phyloP scores from a whole-genome alignment of 1,140 invertebrate species.

The Zaprionus capensis region DNA sequence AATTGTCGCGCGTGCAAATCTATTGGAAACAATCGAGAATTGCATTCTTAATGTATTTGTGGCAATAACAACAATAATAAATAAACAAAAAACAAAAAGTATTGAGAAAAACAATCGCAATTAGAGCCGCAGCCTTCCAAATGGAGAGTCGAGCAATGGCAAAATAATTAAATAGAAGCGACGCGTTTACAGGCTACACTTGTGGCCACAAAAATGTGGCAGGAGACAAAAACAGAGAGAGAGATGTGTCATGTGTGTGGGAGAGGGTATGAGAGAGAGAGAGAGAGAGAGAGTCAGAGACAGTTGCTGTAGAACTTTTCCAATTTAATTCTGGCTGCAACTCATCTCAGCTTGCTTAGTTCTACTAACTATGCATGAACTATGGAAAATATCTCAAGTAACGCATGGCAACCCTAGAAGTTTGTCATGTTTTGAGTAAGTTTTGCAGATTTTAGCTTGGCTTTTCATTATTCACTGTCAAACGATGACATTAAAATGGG shows the following conservation, averaged over 20 bases:
- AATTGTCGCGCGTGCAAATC: conserved; percentile 61
- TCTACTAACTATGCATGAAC: conserved; percentile 12
- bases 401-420: conserved; percentile 3
- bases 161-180: conserved; percentile 60
- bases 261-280: neutral
- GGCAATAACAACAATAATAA: conserved; percentile 27
- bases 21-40: conserved; percentile 53
- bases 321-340: conserved; percentile 18
- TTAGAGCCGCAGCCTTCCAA: conserved; percentile 11
- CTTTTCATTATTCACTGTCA: neutral
- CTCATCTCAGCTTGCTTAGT: conserved; percentile 8
- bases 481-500: neutral
- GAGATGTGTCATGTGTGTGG: conserved; percentile 13
- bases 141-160: conserved; percentile 43
- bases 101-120: conserved; percentile 9
- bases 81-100: conserved; percentile 11
- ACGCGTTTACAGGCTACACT: conserved; percentile 31
- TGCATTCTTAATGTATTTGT: conserved; percentile 44
- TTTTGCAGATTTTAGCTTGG: neutral
- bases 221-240: conserved; percentile 1
- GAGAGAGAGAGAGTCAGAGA: neutral
- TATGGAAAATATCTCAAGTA: neutral
- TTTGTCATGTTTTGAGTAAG: neutral
- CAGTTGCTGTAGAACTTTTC: conserved; percentile 17
- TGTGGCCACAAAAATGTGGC: conserved; percentile 17